These are phyloP conservation scores for Lamellibrachia columna DNA, from an alignment of 2,888 invertebrate genomes.

Conservation along the genomic window DNA sequence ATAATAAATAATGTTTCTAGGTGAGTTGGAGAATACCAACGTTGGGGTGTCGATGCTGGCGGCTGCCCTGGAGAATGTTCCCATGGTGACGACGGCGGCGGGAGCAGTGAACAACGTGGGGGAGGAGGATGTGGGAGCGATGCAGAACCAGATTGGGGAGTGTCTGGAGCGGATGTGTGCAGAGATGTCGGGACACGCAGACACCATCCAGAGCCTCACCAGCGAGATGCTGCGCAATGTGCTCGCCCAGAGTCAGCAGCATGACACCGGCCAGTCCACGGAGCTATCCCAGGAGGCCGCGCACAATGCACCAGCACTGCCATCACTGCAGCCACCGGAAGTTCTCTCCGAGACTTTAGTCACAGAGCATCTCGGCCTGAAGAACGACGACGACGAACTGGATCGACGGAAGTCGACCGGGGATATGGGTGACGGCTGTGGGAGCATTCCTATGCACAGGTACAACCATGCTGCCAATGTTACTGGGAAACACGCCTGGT, in stretches of 20 bases:
- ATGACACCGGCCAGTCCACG: not conserved
- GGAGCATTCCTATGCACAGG: not conserved
- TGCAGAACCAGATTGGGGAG: not conserved
- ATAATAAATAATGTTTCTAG: not conserved
- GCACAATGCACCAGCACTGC: slow-evolving; percentile 24
- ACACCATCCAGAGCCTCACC: slow-evolving; percentile 19
- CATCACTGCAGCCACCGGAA: not conserved
- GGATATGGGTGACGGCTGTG: not conserved
- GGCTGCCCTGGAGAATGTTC: not conserved
- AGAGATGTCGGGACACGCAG: slow-evolving; percentile 21
- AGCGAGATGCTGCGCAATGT: slow-evolving; percentile 12
- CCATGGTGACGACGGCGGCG: not conserved
- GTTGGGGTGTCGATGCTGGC: not conserved
- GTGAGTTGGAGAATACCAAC: not conserved
- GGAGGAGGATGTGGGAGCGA: not conserved
- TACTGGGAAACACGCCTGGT: not conserved
- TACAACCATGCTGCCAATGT: not conserved
- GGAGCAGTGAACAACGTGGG: not conserved
- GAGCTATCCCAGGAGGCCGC: slow-evolving; percentile 39
- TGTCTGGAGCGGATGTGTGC: slow-evolving; percentile 25
- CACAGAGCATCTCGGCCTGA: not conserved
- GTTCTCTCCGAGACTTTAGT: not conserved
- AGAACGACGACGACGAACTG: not conserved
- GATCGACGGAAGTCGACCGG: not conserved
- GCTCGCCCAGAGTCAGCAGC: not conserved